phyloP scores from a whole-genome alignment of 2,888 invertebrate species.

The Conus canariensis region DNA sequence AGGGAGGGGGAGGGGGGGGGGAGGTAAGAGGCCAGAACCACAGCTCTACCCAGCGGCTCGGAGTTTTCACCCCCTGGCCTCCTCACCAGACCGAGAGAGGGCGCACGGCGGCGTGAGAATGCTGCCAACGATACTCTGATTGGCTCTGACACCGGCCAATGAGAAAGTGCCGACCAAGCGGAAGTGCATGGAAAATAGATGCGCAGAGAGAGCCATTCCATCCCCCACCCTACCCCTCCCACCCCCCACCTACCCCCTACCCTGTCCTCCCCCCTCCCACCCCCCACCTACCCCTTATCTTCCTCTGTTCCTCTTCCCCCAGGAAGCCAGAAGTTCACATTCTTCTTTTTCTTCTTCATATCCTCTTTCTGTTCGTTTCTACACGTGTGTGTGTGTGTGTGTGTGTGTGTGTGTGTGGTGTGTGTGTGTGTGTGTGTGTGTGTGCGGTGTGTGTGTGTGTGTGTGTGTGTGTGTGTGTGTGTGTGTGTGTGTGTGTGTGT shows the following conservation, averaged over 20 bases:
- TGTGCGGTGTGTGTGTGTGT: too few relatives aligned
- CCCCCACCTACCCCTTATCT: neutral
- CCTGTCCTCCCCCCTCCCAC: neutral
- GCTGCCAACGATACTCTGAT: neutral
- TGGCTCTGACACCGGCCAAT: slow-evolving; percentile 7
- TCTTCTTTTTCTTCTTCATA: neutral
- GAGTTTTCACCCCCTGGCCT: neutral
- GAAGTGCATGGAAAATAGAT: neutral
- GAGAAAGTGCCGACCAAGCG: neutral
- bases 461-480: too few relatives aligned
- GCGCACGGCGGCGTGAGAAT: neutral
- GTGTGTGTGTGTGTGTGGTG: too few relatives aligned
- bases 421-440: too few relatives aligned
- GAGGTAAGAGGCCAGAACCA: neutral
- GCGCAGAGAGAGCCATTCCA: neutral
- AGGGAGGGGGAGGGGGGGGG: neutral
- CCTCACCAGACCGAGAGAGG: neutral
- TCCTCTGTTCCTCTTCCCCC: neutral
- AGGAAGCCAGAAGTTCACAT: too few relatives aligned
- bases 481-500: too few relatives aligned
- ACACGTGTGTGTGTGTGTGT: too few relatives aligned
- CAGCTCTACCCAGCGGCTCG: neutral
- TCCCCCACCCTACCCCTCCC: neutral
- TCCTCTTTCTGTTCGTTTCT: too few relatives aligned
- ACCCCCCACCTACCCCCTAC: neutral